Percentiles rank a stretch among this genome's conserved stretches.
Evolutionary conservation across 2,113 vertebrate species (phyloP).

Genomic region (Clarias macrocephalus): DNA sequence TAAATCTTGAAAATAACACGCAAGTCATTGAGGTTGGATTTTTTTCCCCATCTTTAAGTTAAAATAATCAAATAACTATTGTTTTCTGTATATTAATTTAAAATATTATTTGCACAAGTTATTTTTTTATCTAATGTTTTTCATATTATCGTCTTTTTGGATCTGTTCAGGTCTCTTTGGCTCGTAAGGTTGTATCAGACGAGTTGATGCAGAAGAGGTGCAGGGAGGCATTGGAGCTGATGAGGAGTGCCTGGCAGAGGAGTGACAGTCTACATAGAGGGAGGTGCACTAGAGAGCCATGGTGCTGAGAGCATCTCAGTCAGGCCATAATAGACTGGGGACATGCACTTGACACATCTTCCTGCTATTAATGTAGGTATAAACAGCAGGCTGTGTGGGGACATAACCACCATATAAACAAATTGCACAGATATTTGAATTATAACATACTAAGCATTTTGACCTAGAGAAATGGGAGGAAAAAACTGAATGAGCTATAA

Average conservation of each 20-base stretch:
- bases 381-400: slow-evolving; percentile 22
- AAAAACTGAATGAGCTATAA: slow-evolving; percentile 11
- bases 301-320: slow-evolving; percentile 75
- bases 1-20: not conserved
- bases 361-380: slow-evolving; percentile 20
- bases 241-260: slow-evolving; percentile 90
- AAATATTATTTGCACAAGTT: not conserved
- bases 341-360: slow-evolving; percentile 17
- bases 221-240: slow-evolving; percentile 85
- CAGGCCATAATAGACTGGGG: not conserved
- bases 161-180: slow-evolving; percentile 66
- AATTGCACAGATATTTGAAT: slow-evolving; percentile 43
- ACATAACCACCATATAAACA: not conserved
- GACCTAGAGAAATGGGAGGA: slow-evolving; percentile 17
- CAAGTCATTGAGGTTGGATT: too few relatives aligned
- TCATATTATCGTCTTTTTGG: not conserved
- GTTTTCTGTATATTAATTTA: not conserved
- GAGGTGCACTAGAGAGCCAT: slow-evolving; percentile 88
- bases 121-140: not conserved
- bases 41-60: not conserved
- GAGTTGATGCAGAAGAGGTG: slow-evolving; percentile 79
- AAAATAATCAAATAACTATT: too few relatives aligned
- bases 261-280: slow-evolving; percentile 93
- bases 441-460: slow-evolving; percentile 9
- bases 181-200: slow-evolving; percentile 63